A percentile compares a stretch with the other conserved stretches of the same genome.
Conservation (phyloP, 2,113 vertebrate species). For the Phaethon lepturus region DNA sequence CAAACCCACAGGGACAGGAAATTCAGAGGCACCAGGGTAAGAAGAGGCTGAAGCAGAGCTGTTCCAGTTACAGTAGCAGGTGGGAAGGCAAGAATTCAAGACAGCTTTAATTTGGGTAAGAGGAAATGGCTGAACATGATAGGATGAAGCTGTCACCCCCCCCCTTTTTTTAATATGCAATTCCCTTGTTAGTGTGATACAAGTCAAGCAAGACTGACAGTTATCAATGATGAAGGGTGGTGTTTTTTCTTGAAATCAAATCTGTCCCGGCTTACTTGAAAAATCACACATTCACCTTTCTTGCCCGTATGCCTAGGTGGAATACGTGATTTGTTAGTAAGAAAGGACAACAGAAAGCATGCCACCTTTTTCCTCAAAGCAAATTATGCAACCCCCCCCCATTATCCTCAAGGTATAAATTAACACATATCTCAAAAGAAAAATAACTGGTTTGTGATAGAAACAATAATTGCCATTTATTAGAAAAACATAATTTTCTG, state of each 20-base stretch:
- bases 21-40: conserved; percentile 40
- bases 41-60: conserved; percentile 40
- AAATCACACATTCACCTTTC: not conserved
- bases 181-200: not conserved
- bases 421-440: not conserved
- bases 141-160: not conserved
- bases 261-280: not conserved
- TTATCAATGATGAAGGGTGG: not conserved
- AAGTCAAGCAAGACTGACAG: not conserved
- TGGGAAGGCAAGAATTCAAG: conserved; percentile 54
- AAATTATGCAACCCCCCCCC: not conserved
- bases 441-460: not conserved
- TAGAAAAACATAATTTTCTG: not conserved
- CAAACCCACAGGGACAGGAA: conserved; percentile 57
- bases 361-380: not conserved
- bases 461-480: not conserved
- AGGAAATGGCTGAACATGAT: conserved; percentile 36
- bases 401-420: not conserved
- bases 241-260: not conserved
- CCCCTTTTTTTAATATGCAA: not conserved
- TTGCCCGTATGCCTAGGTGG: fast-evolving
- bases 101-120: conserved; percentile 28
- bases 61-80: conserved; percentile 55
- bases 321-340: not conserved
- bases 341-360: not conserved